These are phyloP conservation scores for Hypsibius dujardini DNA, from an alignment of 1,140 invertebrate species.

Conservation along the genomic window DNA sequence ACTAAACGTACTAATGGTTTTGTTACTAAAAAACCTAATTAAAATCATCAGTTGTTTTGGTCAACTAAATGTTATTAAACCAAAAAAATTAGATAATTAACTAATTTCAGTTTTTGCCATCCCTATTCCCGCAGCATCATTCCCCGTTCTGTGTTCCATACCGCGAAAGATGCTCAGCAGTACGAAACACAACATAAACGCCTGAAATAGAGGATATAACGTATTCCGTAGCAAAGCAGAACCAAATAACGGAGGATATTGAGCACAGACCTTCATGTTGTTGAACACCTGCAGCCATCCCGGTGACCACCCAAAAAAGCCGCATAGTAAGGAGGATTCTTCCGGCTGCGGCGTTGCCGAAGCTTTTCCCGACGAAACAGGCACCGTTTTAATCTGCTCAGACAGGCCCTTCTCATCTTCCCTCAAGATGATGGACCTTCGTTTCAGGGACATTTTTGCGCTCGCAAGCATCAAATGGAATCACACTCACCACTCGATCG, in stretches of 20 bases:
- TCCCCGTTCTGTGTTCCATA: not conserved
- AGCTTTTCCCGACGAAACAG: not conserved
- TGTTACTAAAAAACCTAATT: too few relatives aligned
- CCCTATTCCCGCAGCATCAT: too few relatives aligned
- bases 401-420: not conserved
- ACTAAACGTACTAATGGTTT: too few relatives aligned
- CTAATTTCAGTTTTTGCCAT: too few relatives aligned
- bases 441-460: too few relatives aligned
- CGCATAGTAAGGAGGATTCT: not conserved
- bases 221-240: not conserved
- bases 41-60: too few relatives aligned
- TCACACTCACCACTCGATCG: too few relatives aligned
- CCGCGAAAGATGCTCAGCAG: not conserved
- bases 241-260: not conserved
- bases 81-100: too few relatives aligned
- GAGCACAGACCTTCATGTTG: conserved; percentile 10
- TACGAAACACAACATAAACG: not conserved
- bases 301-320: not conserved
- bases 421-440: not conserved
- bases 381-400: not conserved
- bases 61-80: too few relatives aligned
- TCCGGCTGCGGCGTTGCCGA: not conserved
- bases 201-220: not conserved
- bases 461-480: too few relatives aligned
- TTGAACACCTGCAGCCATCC: not conserved